Evolutionary conservation across 2,113 vertebrate genomes (phyloP).

Genomic region (Psammodynastes pulverulentus): DNA sequence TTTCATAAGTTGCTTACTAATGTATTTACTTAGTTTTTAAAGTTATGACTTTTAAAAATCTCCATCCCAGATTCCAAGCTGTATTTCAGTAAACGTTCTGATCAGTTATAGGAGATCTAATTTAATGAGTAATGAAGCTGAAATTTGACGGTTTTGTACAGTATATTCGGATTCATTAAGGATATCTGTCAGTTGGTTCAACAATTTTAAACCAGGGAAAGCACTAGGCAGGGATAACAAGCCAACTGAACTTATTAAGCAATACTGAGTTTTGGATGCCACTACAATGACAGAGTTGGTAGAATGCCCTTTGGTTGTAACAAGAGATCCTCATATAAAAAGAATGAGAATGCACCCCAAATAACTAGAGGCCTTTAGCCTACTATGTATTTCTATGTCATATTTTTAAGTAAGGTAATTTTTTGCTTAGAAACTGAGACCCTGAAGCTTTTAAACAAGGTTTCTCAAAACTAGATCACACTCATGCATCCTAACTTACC

Average conservation of each 20-base stretch:
- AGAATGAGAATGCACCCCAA: background rate
- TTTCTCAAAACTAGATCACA: background rate
- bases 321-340: background rate
- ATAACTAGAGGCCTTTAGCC: background rate
- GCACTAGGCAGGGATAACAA: background rate
- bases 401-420: background rate
- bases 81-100: background rate
- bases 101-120: background rate
- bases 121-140: background rate
- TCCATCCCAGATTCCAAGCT: background rate
- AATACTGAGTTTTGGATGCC: background rate
- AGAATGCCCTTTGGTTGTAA: background rate
- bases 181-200: background rate
- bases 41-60: background rate
- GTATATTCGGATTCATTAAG: background rate
- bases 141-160: background rate
- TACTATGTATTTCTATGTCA: background rate
- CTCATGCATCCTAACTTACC: background rate
- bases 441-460: background rate
- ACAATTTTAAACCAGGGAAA: background rate
- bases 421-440: background rate
- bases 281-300: background rate
- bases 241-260: background rate
- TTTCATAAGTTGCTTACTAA: background rate
- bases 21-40: background rate